A percentile compares a stretch with the other conserved stretches of the same genome.
Conservation (phyloP, 2,888 invertebrate species). For the Lithophane leautieri region DNA sequence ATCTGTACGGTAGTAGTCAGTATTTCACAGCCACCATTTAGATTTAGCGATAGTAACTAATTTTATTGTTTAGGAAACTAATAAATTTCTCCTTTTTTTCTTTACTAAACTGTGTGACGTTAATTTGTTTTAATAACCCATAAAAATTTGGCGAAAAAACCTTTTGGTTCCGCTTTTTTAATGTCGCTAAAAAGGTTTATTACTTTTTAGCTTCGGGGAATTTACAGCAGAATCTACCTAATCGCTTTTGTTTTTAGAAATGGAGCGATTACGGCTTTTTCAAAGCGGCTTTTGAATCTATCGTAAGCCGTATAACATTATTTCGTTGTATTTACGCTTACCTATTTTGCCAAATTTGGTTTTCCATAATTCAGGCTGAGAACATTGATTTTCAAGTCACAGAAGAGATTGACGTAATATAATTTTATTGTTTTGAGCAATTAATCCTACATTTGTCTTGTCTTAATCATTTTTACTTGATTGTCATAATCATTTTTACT, state of each 20-base stretch:
- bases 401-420: not conserved
- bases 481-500: too few species aligned
- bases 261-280: not conserved
- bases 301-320: not conserved
- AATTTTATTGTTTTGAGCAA: too few species aligned
- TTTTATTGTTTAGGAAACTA: slow-evolving; percentile 87
- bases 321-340: not conserved
- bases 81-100: slow-evolving; percentile 83
- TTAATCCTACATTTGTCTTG: too few species aligned
- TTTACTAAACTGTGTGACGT: slow-evolving; percentile 60
- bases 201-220: slow-evolving; percentile 66
- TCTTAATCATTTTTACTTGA: too few species aligned
- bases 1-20: slow-evolving; percentile 74
- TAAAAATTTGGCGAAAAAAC: slow-evolving; percentile 84
- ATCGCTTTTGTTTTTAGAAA: slow-evolving; percentile 43
- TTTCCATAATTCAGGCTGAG: not conserved
- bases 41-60: slow-evolving; percentile 83
- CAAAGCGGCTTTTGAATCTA: not conserved
- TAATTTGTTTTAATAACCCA: slow-evolving; percentile 89
- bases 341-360: not conserved
- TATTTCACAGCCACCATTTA: slow-evolving; percentile 81
- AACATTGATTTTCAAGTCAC: not conserved
- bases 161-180: slow-evolving; percentile 80
- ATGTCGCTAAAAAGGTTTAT: slow-evolving; percentile 80
- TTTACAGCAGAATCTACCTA: slow-evolving; percentile 25